phyloP scores from a whole-genome alignment of 2,888 invertebrate genomes.

The Chymomyza amoena region DNA sequence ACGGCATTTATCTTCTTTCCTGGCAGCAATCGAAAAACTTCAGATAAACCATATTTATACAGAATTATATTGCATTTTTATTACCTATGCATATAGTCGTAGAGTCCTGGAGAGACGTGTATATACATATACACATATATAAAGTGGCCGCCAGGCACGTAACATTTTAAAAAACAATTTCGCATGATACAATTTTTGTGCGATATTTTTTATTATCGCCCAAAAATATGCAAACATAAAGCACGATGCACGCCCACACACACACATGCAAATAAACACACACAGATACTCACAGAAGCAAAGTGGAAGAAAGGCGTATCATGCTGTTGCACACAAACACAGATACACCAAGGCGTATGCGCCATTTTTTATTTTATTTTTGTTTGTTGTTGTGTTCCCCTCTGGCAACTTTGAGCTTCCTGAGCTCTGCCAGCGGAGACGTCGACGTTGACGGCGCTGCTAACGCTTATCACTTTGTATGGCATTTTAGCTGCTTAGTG shows the following conservation, averaged over 20 bases:
- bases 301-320: neutral
- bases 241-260: constrained; percentile 17
- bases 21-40: neutral
- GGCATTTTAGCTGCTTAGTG: neutral
- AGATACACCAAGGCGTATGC: constrained; percentile 47
- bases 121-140: neutral
- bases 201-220: constrained; percentile 43
- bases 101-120: constrained; percentile 2
- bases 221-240: constrained; percentile 51
- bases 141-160: constrained; percentile 52
- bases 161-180: constrained; percentile 69
- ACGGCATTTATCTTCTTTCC: neutral
- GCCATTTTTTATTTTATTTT: constrained; percentile 62
- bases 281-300: too few species aligned
- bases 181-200: constrained; percentile 50
- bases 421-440: constrained; percentile 44
- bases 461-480: constrained; percentile 48
- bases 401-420: constrained; percentile 34
- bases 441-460: neutral
- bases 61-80: constrained; percentile 71
- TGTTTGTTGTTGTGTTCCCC: constrained; percentile 13
- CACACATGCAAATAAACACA: neutral
- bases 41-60: constrained; percentile 41
- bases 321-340: constrained; percentile 24
- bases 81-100: constrained; percentile 40